These are phyloP conservation scores for Delichon dasypus DNA, from an alignment of 2,797 vertebrate genomes.

Conservation along the genomic window DNA sequence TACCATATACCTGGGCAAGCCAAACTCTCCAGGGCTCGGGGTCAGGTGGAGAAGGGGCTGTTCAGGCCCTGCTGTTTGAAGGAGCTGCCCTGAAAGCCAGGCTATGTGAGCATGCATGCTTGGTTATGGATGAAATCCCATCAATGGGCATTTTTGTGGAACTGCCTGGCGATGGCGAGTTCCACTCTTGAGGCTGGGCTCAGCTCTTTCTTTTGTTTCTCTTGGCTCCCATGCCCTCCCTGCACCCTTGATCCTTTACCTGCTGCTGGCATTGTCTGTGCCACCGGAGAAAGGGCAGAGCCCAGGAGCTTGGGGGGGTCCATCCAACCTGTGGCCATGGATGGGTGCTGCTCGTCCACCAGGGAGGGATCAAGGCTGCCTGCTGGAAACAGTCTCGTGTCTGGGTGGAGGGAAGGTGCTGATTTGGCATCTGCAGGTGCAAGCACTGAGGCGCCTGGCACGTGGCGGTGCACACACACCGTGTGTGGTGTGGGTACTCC, in stretches of 20 bases:
- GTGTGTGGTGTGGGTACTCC: fast-evolving
- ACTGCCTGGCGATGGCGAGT: background rate
- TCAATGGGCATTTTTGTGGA: constrained; percentile 25
- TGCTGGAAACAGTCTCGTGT: background rate
- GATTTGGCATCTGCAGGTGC: background rate
- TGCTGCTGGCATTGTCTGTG: background rate
- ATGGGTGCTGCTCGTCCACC: background rate
- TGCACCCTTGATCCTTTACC: background rate
- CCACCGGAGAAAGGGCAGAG: fast-evolving
- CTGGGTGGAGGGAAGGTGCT: background rate
- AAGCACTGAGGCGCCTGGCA: fast-evolving
- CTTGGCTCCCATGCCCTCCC: background rate
- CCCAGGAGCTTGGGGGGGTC: background rate
- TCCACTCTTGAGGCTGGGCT: background rate
- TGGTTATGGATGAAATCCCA: constrained; percentile 43
- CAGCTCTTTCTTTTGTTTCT: constrained; percentile 24
- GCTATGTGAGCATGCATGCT: fast-evolving
- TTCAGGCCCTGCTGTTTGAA: background rate
- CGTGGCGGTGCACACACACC: fast-evolving
- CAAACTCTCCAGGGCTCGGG: fast-evolving
- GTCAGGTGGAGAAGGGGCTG: background rate
- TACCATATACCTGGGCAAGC: background rate
- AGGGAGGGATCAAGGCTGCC: background rate
- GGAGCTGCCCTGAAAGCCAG: background rate
- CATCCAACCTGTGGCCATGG: background rate